phyloP scores from a whole-genome alignment of 2,888 invertebrate species.

The Drosophila paracracens region DNA sequence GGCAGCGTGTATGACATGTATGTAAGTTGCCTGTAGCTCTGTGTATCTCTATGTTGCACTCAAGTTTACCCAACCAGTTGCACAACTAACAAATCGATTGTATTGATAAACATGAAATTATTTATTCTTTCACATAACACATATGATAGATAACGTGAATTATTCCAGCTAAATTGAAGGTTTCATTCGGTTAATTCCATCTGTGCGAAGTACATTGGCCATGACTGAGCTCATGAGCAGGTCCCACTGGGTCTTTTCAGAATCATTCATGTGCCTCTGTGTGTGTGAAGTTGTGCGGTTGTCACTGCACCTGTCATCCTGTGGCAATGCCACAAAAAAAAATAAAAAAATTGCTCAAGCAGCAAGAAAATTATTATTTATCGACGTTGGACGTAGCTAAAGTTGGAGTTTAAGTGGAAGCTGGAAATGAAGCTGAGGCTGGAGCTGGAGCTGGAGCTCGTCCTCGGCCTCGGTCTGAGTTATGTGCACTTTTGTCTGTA shows the following conservation, averaged over 20 bases:
- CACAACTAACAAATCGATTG: slow-evolving; percentile 15
- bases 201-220: slow-evolving; percentile 9
- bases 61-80: slow-evolving; percentile 30
- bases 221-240: slow-evolving; percentile 4
- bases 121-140: background rate
- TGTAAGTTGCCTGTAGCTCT: slow-evolving; percentile 52
- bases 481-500: slow-evolving; percentile 19
- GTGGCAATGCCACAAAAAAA: slow-evolving; percentile 54
- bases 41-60: slow-evolving; percentile 7
- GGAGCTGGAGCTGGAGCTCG: slow-evolving; percentile 3
- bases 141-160: background rate
- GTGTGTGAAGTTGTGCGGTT: slow-evolving; percentile 58
- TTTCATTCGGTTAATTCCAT: slow-evolving; percentile 3
- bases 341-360: slow-evolving; percentile 54
- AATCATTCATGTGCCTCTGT: slow-evolving; percentile 9
- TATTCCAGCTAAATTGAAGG: slow-evolving; percentile 1
- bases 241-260: slow-evolving; percentile 50
- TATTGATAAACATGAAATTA: slow-evolving; percentile 14
- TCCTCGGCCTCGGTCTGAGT: slow-evolving; percentile 29
- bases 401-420: slow-evolving; percentile 8
- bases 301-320: slow-evolving; percentile 79
- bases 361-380: slow-evolving; percentile 76
- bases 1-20: slow-evolving; percentile 74
- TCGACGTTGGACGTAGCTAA: slow-evolving; percentile 52
- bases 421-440: slow-evolving; percentile 14